These are phyloP conservation scores for Heteronetta atricapilla DNA, from an alignment of 2,113 vertebrate genomes.

Conservation along the genomic window DNA sequence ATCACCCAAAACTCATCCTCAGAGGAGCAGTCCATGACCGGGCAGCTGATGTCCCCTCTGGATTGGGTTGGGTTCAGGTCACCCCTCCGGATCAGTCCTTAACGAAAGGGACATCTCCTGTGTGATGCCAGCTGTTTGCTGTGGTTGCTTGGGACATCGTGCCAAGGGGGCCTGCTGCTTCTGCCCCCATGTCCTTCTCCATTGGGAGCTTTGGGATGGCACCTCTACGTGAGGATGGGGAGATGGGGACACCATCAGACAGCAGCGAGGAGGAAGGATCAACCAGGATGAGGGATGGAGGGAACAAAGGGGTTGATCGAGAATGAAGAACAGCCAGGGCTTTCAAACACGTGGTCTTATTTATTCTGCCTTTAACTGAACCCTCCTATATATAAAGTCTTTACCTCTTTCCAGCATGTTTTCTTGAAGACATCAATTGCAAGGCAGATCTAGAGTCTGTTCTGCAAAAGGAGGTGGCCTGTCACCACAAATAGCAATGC, in stretches of 20 bases:
- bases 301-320: neutral
- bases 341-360: neutral
- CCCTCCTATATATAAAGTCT: neutral
- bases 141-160: neutral
- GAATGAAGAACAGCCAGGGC: neutral
- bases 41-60: neutral
- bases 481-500: neutral
- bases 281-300: neutral
- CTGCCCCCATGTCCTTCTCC: accelerated
- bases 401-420: neutral
- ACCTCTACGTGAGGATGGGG: accelerated
- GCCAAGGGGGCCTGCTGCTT: neutral
- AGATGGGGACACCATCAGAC: neutral
- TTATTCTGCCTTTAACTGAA: neutral
- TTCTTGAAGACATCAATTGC: neutral
- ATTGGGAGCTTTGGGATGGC: neutral
- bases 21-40: neutral
- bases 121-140: accelerated
- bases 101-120: accelerated
- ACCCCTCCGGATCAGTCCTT: neutral
- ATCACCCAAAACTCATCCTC: neutral
- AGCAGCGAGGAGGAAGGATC: neutral
- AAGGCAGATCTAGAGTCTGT: neutral
- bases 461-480: neutral
- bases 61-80: slow-evolving; percentile 1